Evolutionary conservation across 2,888 invertebrate genomes (phyloP).

Genomic region (Stenichneumon culpator): DNA sequence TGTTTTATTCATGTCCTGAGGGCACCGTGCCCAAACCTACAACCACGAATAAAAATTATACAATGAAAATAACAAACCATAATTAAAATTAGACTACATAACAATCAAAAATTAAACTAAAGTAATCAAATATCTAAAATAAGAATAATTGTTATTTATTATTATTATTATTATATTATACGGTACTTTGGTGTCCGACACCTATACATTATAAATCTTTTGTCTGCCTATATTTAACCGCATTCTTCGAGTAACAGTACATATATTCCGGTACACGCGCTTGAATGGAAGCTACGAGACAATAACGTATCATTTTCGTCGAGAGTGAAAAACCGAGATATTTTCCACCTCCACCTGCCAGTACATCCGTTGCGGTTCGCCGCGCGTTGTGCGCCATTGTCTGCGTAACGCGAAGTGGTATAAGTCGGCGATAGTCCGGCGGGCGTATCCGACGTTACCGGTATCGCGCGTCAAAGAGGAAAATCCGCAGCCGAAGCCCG

Average conservation of each 20-base stretch:
- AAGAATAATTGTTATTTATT: not conserved
- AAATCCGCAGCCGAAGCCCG: slow-evolving; percentile 77
- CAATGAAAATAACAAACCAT: no score
- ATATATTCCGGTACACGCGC: not conserved
- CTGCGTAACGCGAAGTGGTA: slow-evolving; percentile 43
- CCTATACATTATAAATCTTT: slow-evolving; percentile 41
- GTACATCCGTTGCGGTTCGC: slow-evolving; percentile 5
- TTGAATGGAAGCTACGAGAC: slow-evolving; percentile 43
- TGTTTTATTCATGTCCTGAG: no score
- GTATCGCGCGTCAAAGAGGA: slow-evolving; percentile 75
- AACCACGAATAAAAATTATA: no score
- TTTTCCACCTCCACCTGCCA: slow-evolving; percentile 21
- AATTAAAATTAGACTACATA: no score
- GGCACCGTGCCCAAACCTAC: no score
- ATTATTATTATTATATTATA: not conserved
- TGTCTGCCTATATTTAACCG: slow-evolving; percentile 14
- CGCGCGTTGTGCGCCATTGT: not conserved
- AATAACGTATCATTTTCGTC: slow-evolving; percentile 49
- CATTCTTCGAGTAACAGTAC: slow-evolving; percentile 19
- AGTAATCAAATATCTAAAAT: slow-evolving; percentile 1
- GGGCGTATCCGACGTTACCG: slow-evolving; percentile 36
- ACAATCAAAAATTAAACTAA: not conserved
- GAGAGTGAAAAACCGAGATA: slow-evolving; percentile 38
- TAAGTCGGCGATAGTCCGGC: slow-evolving; percentile 58
- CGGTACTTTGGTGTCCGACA: not conserved